Evolutionary conservation across 2,113 vertebrate species (phyloP), one percentile per base, ranked within the genome.

Genomic region (Passer domesticus): DNA sequence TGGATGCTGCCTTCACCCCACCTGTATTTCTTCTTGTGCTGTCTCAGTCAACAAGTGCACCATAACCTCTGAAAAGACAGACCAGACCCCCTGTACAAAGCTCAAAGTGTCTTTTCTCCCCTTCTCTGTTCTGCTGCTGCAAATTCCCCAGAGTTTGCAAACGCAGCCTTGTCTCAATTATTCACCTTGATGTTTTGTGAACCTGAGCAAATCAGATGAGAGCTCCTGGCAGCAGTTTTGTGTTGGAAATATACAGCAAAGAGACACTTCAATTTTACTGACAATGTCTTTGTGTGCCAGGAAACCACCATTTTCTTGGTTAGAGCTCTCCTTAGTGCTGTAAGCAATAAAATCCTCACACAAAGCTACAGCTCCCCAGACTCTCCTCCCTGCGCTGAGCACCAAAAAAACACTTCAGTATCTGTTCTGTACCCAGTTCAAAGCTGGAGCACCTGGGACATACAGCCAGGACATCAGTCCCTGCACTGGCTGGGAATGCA

Each of bases 161-260:
- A 64, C 60, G 82, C 79, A 83, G 60, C 87, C 82, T 67, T 67
- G 37, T 80, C 68, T 95, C 93, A 72, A 11, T 96, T 96, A 75
- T 69, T 95, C 90, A 83, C 91, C 85, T 60, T 53, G 72, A 85
- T 83, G 72, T 92, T 81, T 74, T 63, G 41, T 21, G 12, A 94
- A 83, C 90, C 53, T 44, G 89, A 93, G 82, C 82, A 91, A 94
- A 92, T 77, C 82, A 73, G 83, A 66, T 28, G 56, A 91, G 84
- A 85, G 85, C 75, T 94, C 68, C 92, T 64, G 64, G 85, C 85
- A 94, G 87, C 76, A 70, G 47, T 74, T 92, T 77, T 83, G 53
- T 74, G 58, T 24, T 78, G 82, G 82, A 80, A 91, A 87, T 43
- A 43, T 2, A 62, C 1, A 74, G 76, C 70, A 74, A 66, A 89